Evolutionary conservation across 2,113 vertebrate genomes (phyloP).

Genomic region (Menidia beryllina): DNA sequence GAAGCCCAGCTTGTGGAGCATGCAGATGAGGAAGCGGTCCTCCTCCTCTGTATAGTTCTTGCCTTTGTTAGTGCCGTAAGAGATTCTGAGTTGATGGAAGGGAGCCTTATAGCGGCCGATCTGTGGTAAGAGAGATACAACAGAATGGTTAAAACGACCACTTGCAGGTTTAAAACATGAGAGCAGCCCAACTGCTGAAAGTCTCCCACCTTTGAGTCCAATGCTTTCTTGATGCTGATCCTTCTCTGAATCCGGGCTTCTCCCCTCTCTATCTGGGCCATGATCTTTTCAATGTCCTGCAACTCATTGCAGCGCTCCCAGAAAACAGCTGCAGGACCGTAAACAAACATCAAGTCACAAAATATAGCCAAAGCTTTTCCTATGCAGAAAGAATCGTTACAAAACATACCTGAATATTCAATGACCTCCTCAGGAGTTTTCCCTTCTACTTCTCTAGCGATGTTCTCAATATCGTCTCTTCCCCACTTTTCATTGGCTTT

Average conservation of each 20-base stretch:
- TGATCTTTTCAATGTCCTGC: constrained; percentile 99
- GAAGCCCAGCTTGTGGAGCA: constrained; percentile 98
- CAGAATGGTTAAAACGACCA: background rate
- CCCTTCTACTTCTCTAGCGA: constrained; percentile 96
- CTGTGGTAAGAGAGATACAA: constrained; percentile 73
- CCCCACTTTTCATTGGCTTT: constrained; percentile 99
- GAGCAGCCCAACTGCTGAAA: background rate
- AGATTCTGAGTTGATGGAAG: constrained; percentile 98
- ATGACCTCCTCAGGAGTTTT: constrained; percentile 99
- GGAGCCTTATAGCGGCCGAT: constrained; percentile 98
- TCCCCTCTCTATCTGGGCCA: constrained; percentile 99
- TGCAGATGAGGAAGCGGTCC: constrained; percentile 97
- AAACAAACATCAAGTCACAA: background rate
- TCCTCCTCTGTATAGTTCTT: constrained; percentile 99
- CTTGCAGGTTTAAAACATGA: too few relatives aligned
- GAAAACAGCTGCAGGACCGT: constrained; percentile 89
- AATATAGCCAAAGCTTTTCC: background rate
- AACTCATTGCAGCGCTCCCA: constrained; percentile 99
- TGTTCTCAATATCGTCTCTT: constrained; percentile 98
- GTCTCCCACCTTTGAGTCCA: constrained; percentile 93
- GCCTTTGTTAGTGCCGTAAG: constrained; percentile 98
- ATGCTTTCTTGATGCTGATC: constrained; percentile 98
- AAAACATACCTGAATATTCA: constrained; percentile 92
- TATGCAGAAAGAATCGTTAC: background rate
- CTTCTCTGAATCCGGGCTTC: constrained; percentile 98